These are phyloP conservation scores for Nematopogon swammerdamellus DNA, from an alignment of 2,888 invertebrate genomes.

Conservation along the genomic window DNA sequence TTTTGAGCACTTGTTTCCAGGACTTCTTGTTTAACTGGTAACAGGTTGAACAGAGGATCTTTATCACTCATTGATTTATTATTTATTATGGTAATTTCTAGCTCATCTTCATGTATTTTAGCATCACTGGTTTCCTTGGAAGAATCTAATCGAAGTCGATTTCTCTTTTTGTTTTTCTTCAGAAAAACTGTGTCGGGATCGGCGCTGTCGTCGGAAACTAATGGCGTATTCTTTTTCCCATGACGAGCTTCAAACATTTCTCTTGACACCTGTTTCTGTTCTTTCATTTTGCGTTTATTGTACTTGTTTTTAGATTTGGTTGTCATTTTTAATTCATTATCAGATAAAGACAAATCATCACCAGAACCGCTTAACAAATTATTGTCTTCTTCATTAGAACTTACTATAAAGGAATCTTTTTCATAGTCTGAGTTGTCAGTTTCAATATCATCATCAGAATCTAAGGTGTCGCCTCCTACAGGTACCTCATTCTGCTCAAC, in stretches of 20 bases:
- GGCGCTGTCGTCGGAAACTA: background rate
- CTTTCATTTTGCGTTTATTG: conserved; percentile 34
- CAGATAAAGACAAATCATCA: conserved; percentile 40
- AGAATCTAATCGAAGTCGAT: conserved; percentile 31
- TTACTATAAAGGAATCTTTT: conserved; percentile 54
- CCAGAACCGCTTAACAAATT: conserved; percentile 39
- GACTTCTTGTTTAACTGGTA: conserved; percentile 26
- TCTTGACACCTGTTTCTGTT: conserved; percentile 40
- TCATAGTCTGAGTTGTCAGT: conserved; percentile 44
- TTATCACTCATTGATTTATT: conserved; percentile 9
- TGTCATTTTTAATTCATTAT: conserved; percentile 40
- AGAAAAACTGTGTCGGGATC: background rate
- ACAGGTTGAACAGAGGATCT: conserved; percentile 31
- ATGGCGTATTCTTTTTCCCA: conserved; percentile 8
- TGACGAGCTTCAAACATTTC: conserved; percentile 47
- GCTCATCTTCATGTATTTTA: conserved; percentile 14
- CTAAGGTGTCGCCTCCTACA: conserved; percentile 49
- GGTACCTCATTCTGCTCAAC: conserved; percentile 46
- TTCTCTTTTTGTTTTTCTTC: conserved; percentile 20
- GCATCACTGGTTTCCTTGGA: conserved; percentile 19
- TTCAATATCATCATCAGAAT: conserved; percentile 36
- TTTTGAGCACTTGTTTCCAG: conserved; percentile 23
- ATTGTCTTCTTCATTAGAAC: conserved; percentile 43
- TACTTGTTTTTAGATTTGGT: conserved; percentile 40
- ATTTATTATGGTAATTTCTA: conserved; percentile 8